Base-by-base conservation (phyloP, 1,140 invertebrate species). In the Holotrichia oblita region DNA sequence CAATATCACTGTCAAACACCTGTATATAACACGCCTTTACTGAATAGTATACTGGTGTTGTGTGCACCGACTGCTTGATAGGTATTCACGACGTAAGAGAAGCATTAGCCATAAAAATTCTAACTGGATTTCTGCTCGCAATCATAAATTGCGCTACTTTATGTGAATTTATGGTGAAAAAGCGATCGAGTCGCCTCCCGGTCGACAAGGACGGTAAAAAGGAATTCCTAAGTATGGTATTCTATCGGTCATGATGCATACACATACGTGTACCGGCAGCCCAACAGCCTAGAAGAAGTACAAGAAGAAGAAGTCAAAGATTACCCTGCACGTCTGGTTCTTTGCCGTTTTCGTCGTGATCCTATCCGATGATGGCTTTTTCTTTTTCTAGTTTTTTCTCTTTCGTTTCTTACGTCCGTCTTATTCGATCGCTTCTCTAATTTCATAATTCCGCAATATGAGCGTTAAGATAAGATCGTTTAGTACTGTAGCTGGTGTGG, bases 141-240 rank as follows among this genome's bases (percentile, higher is more conserved):
- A 64, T 64, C 61, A 27, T 64, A 64, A 64, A 64, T 64, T 27
- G 61, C 61, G 61, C 7, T 64, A 27, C 22, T 64, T 64, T 64
- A 64, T 64, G 61, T 27, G 61, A 10, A 64, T 64, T 64, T 64
- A 48, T 48, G 44, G 44, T 48, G 12, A 48, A 48, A 48, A 48
- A 48, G 44, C 44, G 44, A 48, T 48, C 44, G 44, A 12, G 3
- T 48, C 44, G 12, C 12, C n/a, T n/a, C n/a, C 44, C 12, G 44
- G 44, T 14, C 44, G 12, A 48, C 44, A 48, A 48, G 44, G 44
- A 48, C 44, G 44, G 12, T 48, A 48, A 48, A 48, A 48, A 48
- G 44, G 44, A 48, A 48, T 48, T 48, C 8, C 44, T 48, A 48
- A 48, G 44, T 48, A 48, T 48, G 44, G 44, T 12, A 3, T 48